Conservation (phyloP, 2,113 vertebrate species). For the Sebastes schlegelii region DNA sequence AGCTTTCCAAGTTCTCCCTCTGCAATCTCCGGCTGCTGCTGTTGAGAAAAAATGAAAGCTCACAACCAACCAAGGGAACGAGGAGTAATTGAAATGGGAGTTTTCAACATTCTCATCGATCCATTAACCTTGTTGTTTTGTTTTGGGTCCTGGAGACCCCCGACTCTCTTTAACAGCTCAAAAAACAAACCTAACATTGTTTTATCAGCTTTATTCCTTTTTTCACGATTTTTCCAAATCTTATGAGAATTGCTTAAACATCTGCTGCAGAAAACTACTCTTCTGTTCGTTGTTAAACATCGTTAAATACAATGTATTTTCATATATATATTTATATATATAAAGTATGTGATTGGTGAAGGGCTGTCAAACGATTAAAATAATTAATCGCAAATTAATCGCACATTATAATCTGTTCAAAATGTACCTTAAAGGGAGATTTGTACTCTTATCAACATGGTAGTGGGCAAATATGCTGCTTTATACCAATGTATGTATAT, state of each 20-base stretch:
- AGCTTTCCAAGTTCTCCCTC: constrained; percentile 39
- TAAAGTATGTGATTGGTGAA: too few species aligned
- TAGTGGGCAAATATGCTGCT: too few species aligned
- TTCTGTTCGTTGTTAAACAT: not conserved
- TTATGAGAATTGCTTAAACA: not conserved
- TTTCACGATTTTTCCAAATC: not conserved
- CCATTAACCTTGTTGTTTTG: not conserved
- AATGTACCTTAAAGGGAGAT: too few species aligned
- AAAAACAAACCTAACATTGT: constrained; percentile 1
- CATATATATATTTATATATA: too few species aligned
- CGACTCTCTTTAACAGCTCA: not conserved
- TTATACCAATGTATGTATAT: too few species aligned
- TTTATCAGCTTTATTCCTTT: not conserved
- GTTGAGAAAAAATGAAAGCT: constrained; percentile 29
- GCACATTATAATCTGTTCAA: too few species aligned
- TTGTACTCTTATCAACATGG: too few species aligned
- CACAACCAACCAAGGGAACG: not conserved
- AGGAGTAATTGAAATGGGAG: constrained; percentile 8
- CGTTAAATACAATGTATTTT: not conserved
- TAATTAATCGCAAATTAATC: too few species aligned
- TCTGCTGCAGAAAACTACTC: not conserved
- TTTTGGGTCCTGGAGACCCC: not conserved
- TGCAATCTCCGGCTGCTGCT: constrained; percentile 19
- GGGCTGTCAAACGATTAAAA: too few species aligned
- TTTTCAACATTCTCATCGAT: not conserved